phyloP scores from a whole-genome alignment of 2,797 vertebrate genomes.

The Galaxias olidus region DNA sequence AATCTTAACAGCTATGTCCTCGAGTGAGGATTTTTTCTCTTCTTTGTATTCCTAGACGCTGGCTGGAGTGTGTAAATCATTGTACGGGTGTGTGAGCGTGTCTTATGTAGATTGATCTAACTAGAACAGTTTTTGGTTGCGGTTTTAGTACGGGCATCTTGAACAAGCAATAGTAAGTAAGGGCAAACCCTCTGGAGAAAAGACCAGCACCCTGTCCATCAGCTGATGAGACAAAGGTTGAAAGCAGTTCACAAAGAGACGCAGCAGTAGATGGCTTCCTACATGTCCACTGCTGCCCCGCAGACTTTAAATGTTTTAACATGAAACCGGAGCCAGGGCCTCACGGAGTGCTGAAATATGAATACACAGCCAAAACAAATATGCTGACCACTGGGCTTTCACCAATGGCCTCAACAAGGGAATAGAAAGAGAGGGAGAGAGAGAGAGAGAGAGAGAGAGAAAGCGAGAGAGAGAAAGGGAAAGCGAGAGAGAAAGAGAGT shows the following conservation, averaged over 20 bases:
- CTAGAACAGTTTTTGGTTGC: too few species aligned
- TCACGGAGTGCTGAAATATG: conserved; percentile 14
- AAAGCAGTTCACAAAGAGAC: conserved; percentile 6
- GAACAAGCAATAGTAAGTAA: neutral
- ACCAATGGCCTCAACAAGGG: conserved; percentile 11
- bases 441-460: conserved; percentile 12
- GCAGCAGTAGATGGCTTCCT: conserved; percentile 13
- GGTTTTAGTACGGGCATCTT: too few species aligned
- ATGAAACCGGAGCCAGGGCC: neutral
- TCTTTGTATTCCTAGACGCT: neutral
- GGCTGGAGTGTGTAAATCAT: neutral
- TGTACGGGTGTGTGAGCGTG: conserved; percentile 7
- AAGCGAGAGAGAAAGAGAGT: neutral
- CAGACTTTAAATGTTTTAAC: conserved; percentile 12
- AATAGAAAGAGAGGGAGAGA: conserved; percentile 17
- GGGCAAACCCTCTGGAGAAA: neutral
- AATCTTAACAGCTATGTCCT: conserved; percentile 1
- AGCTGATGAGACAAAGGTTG: conserved; percentile 9
- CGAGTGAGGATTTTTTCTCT: neutral
- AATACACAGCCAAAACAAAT: conserved; percentile 12
- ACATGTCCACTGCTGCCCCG: neutral
- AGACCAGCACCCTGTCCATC: neutral
- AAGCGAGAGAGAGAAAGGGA: conserved; percentile 1
- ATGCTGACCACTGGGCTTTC: conserved; percentile 30
- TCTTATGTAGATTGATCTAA: neutral